Evolutionary conservation across 1,140 invertebrate species (phyloP), one percentile per base, ranked within the genome.

Genomic region (Tetraneura akinire): DNA sequence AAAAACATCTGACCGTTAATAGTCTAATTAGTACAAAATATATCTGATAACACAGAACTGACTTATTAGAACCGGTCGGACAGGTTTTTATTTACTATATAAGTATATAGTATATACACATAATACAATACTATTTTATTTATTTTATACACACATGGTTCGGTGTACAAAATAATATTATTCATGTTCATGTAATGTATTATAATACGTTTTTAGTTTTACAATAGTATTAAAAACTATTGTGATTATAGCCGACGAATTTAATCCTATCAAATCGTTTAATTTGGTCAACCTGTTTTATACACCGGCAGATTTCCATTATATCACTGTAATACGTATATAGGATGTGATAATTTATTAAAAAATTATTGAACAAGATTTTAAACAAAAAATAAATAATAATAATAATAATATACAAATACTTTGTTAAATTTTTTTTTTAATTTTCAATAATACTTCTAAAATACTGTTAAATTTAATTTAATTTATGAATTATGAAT

Each of bases 11-110:
- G 32, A 51, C 42, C 68, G 21, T n/a, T n/a, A n/a, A n/a, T n/a
- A n/a, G n/a, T 62, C 74, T 60, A 78, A 78, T 78, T 78, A 78
- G 74, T 37, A 57, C 51, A 47, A 57, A 78, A 78, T 78, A 60
- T 60, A 78, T n/a, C n/a, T n/a, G n/a, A 60, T 42, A 42, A 57
- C 2, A 62, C 55, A 11, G 21, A 42, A 26, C 23, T 5, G 23
- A 78, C 16, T 32, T 37, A 76, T 76, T 60, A n/a, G 23, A 78
- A 78, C 74, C 55, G 37, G 74, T 78, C 37, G 3, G 74, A 62
- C 74, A 18, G 55, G 74, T 78, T 78, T 37, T 57, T 37, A 29
- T 1, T 53, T 60, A 53, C 29, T 47, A 16, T 26, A 13, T 23
- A n/a, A n/a, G n/a, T n/a, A 18, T 37, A 64, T 64, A 21, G 5